Conservation (phyloP, 2,797 vertebrate species). For the Diplodus sargus region DNA sequence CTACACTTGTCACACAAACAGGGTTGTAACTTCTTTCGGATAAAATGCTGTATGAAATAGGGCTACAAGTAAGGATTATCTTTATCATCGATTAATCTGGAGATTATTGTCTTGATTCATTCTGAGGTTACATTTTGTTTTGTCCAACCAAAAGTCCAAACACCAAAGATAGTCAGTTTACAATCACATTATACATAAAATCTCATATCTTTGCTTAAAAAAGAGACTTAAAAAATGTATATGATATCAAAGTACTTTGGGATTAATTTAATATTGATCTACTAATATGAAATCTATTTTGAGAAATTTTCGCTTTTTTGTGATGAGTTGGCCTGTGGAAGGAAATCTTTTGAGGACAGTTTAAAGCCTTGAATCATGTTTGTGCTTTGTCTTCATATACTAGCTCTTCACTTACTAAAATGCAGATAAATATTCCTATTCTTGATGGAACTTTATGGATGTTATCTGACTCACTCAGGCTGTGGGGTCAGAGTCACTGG, state of each 20-base stretch:
- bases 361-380: background rate
- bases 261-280: background rate
- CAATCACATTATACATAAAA: background rate
- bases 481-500: constrained; percentile 44
- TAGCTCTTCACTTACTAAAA: background rate
- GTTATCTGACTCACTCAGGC: constrained; percentile 66
- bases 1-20: background rate
- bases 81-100: background rate
- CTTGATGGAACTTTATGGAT: background rate
- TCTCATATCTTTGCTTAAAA: background rate
- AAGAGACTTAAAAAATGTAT: background rate
- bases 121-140: background rate
- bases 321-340: background rate
- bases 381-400: background rate
- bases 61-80: background rate
- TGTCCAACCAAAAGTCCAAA: background rate
- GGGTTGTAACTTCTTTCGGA: background rate
- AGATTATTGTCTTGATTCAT: background rate
- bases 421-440: background rate
- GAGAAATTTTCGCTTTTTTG: background rate
- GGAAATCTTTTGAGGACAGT: background rate
- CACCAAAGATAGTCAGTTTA: background rate
- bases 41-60: background rate
- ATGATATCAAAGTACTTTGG: background rate
- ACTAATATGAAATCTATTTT: background rate